Evolutionary conservation across 2,888 invertebrate genomes (phyloP).

Genomic region (Busseola fusca): DNA sequence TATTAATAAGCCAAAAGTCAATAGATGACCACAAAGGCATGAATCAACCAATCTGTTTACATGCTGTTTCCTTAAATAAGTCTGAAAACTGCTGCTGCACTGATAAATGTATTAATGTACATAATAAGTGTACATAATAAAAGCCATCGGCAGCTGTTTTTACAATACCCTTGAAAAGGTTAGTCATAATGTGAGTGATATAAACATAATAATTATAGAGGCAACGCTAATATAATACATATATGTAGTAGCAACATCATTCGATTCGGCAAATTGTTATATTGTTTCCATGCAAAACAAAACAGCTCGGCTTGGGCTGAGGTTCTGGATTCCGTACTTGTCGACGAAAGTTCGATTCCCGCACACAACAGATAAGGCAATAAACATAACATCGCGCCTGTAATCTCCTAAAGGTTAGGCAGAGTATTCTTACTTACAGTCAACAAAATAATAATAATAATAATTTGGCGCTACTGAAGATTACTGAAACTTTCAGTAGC

Average conservation of each 20-base stretch:
- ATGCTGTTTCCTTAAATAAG: constrained; percentile 36
- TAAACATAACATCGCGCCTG: too few species aligned
- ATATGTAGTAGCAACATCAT: not conserved
- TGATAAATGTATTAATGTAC: constrained; percentile 29
- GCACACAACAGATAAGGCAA: not conserved
- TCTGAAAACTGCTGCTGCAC: not conserved
- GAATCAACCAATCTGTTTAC: constrained; percentile 17
- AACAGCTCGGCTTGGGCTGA: not conserved
- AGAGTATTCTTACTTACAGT: not conserved
- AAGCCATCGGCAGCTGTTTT: constrained; percentile 17
- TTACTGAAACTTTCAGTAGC: too few species aligned
- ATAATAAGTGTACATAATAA: constrained; percentile 15
- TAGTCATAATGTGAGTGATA: constrained; percentile 25
- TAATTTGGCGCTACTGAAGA: too few species aligned
- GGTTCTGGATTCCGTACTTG: not conserved
- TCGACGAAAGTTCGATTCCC: too few species aligned
- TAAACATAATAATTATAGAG: constrained; percentile 24
- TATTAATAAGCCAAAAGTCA: constrained; percentile 1
- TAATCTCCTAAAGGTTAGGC: not conserved
- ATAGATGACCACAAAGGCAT: constrained; percentile 10
- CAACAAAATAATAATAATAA: too few species aligned
- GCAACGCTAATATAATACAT: constrained; percentile 28
- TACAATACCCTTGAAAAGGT: constrained; percentile 21
- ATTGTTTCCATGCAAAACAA: constrained; percentile 10
- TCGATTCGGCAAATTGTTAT: not conserved